Base-by-base conservation (phyloP, 2,888 invertebrate genomes). In the Plebejus argus region DNA sequence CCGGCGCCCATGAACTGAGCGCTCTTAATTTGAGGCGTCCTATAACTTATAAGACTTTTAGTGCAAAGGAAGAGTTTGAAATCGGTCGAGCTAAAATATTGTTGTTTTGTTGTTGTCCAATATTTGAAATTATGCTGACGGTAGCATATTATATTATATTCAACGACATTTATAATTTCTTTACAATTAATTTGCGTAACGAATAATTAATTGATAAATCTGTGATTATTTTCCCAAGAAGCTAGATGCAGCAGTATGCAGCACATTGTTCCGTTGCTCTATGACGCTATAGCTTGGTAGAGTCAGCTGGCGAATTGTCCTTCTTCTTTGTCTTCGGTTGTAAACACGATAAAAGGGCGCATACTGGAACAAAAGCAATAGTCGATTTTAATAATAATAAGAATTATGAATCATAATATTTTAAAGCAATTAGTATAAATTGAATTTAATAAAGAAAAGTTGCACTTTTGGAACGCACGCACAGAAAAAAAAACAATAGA, bases 331-430 rank as follows among this genome's bases (percentile, higher is more conserved):
- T 15, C 4, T 49, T 49, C 5, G 72, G 74, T 49, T 74, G 74
- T 28, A 74, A 49, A 23, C 20, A 49, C 20, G 74, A 74, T 28
- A 90, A 80, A 0, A 83, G 76, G 20, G 86, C 87, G 80, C 91
- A 91, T 53, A 90, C 92, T 92, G 89, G 79, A 91, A 87, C 76
- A 81, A 80, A 82, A 81, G 76, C 23, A 78, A 78, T 45, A 15
- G 45, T 28, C 28, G 28, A 28, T 1, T 28, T 28, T 28, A 28
- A 28, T 28, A 28, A 28, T 28, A 28, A 28, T 28, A 28, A 28
- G 28, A 28, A 28, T 28, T 2, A 28, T 28, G 28, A 28, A 28
- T 28, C 28, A 28, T 28, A 28, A 28, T 28, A 28, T 28, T 28
- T 2, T 28, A 28, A 1, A 28, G 28, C 28, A n/a, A n/a, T n/a